Base-by-base conservation (phyloP, 2,888 invertebrate genomes). In the Yponomeuta evonymella region DNA sequence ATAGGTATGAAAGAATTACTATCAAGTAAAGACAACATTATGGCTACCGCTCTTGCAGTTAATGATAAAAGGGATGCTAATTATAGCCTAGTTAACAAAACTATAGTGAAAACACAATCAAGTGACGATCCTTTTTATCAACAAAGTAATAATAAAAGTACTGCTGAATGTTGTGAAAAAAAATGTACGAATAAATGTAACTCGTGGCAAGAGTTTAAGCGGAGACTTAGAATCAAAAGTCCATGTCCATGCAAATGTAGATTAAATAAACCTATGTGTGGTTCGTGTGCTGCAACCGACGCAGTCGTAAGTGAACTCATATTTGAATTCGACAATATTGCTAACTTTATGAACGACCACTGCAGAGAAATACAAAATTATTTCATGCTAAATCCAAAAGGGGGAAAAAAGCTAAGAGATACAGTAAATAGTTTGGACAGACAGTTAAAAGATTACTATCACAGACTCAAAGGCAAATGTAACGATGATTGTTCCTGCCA, bases 321-420 rank as follows among this genome's bases (percentile, higher is more conserved):
- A 68, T 87, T 86, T 67, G 88, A 89, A 74, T 83, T 90, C 48
- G 82, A 88, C 9, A 86, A 87, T 70, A 73, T 91, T 67, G 82
- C 84, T 0, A 77, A 80, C 12, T 91, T 83, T 67, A 88, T 90
- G 83, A 79, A 75, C 6, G 84, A 85, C 23, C 89, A 91, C 74
- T 90, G 89, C 72, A 85, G 86, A 2, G 90, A 90, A 75, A 86
- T 91, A 71, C 89, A 90, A 75, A 87, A 86, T 0, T 91, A 77
- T 74, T 90, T 89, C 70, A 82, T 81, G 81, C 83, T 84, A 81
- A 90, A 90, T 71, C 90, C 90, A 0, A 80, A 72, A 1, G 88
- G 85, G 1, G 90, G 90, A 0, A 82, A 83, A 69, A 85, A 83
- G 73, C 75, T 91, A 1, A 80, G 81, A 76, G 85, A 89, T 33